A percentile compares a stretch with the other conserved stretches of the same genome.
These are phyloP conservation scores for Spodoptera exigua DNA, from an alignment of 2,888 invertebrate species.

Conservation along the genomic window DNA sequence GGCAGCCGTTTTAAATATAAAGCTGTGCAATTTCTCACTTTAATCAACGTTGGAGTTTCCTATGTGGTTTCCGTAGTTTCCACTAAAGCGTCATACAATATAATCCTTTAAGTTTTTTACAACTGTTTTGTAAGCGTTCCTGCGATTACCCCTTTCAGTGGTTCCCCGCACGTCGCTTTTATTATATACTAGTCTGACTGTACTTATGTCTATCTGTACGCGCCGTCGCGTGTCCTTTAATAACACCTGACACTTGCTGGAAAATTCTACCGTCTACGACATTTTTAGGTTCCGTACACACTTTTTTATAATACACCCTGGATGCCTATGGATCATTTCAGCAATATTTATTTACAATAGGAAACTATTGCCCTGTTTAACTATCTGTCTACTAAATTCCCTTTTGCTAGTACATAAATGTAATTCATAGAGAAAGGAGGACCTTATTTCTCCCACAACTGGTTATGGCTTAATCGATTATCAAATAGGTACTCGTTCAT, in stretches of 20 bases:
- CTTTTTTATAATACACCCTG: too few species aligned
- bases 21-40: not conserved
- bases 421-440: too few species aligned
- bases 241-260: constrained; percentile 70
- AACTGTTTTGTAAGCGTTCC: constrained; percentile 75
- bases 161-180: constrained; percentile 72
- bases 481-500: constrained; percentile 33
- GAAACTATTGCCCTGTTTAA: too few species aligned
- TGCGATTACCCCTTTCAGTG: constrained; percentile 79
- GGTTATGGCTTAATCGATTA: constrained; percentile 37
- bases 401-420: too few species aligned
- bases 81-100: constrained; percentile 19
- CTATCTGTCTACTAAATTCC: too few species aligned
- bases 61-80: constrained; percentile 8
- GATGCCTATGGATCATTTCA: too few species aligned
- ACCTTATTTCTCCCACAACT: constrained; percentile 9
- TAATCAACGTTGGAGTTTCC: constrained; percentile 11
- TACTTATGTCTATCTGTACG: constrained; percentile 70
- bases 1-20: constrained; percentile 9
- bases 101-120: constrained; percentile 78
- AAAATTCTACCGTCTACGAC: too few species aligned
- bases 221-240: constrained; percentile 77
- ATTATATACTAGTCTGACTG: constrained; percentile 69
- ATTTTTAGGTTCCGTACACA: constrained; percentile 28
- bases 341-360: too few species aligned